phyloP scores from a whole-genome alignment of 2,113 vertebrate genomes.

The Panurus biarmicus region DNA sequence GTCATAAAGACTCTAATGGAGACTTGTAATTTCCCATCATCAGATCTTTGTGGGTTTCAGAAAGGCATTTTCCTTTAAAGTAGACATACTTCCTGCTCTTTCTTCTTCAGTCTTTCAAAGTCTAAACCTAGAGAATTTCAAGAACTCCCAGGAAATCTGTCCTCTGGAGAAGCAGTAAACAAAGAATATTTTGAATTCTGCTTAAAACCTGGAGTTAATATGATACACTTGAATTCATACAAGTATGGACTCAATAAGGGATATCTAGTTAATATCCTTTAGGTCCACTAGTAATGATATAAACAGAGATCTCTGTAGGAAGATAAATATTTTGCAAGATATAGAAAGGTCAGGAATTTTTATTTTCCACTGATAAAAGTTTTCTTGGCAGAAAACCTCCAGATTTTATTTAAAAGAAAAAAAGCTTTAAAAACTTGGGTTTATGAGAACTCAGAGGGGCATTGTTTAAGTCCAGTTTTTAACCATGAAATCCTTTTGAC shows the following conservation, averaged over 20 bases:
- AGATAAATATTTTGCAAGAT: constrained; percentile 54
- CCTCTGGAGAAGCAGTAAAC: neutral
- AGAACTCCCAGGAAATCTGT: neutral
- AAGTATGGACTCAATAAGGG: neutral
- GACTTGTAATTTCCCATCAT: neutral
- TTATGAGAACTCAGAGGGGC: constrained; percentile 65
- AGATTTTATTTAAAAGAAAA: constrained; percentile 58
- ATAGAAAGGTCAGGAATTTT: constrained; percentile 47
- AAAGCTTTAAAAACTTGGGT: constrained; percentile 26
- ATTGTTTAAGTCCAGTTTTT: constrained; percentile 58
- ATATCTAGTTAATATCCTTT: constrained; percentile 19
- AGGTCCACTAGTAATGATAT: neutral
- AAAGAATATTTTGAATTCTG: neutral
- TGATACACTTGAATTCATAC: neutral
- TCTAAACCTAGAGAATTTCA: neutral
- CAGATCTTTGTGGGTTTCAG: neutral
- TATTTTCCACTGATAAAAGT: constrained; percentile 64
- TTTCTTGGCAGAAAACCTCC: constrained; percentile 31
- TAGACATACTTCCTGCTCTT: neutral
- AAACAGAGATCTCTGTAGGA: constrained; percentile 35
- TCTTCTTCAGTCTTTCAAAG: neutral
- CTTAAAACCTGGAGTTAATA: neutral
- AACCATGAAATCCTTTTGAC: constrained; percentile 63
- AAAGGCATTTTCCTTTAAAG: neutral
- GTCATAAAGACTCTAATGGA: neutral